Conservation (phyloP, 2,797 vertebrate species). For the Microhierax caerulescens region DNA sequence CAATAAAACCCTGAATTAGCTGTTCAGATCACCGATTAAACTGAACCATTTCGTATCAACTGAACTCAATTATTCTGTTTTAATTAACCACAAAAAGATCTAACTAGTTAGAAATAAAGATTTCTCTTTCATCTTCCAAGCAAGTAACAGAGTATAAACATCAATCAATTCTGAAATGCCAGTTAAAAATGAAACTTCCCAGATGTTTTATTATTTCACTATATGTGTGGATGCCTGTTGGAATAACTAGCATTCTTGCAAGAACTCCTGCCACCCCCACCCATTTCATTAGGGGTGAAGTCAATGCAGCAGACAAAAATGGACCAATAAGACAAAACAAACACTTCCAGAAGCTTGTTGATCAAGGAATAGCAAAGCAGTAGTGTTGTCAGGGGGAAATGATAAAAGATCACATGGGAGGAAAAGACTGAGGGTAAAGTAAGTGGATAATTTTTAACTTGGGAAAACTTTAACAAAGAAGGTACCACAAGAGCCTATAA, state of each 20-base stretch:
- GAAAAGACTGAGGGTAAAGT: not conserved
- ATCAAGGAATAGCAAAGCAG: not conserved
- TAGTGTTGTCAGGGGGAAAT: not conserved
- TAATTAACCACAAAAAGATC: not conserved
- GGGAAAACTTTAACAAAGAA: not conserved
- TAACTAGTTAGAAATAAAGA: not conserved
- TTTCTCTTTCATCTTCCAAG: slow-evolving; percentile 2
- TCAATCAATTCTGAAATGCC: not conserved
- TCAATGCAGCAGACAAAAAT: not conserved
- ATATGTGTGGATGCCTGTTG: not conserved
- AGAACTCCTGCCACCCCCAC: not conserved
- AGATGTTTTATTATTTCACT: not conserved
- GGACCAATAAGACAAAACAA: not conserved
- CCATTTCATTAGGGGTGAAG: not conserved
- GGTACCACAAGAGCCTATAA: fast-evolving
- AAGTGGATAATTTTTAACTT: not conserved
- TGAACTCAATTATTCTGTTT: not conserved
- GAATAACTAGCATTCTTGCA: not conserved
- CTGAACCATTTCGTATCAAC: not conserved
- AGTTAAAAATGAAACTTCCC: not conserved
- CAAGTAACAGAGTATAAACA: not conserved
- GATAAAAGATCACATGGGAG: not conserved
- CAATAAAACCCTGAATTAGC: not conserved
- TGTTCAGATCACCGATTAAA: not conserved
- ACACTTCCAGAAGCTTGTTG: not conserved